These are phyloP conservation scores for Lasioglossum lativentre DNA, from an alignment of 2,888 invertebrate genomes.

Conservation along the genomic window DNA sequence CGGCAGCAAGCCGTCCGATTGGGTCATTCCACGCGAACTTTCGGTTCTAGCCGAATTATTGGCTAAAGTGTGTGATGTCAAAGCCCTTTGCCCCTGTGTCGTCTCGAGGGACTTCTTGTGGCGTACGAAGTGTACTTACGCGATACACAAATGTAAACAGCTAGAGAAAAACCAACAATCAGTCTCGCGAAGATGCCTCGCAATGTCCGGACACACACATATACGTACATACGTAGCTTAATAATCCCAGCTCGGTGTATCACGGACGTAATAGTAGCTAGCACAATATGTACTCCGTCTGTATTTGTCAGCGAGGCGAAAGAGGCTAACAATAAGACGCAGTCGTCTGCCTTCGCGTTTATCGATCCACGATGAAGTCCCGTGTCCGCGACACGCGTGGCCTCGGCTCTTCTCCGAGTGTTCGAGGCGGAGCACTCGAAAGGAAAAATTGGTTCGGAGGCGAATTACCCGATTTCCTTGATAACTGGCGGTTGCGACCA, in stretches of 20 bases:
- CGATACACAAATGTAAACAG: no score
- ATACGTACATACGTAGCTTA: neutral
- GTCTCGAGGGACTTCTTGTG: no score
- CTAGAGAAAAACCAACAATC: neutral
- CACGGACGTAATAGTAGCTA: constrained; percentile 11
- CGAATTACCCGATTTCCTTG: neutral
- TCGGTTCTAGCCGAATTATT: no score
- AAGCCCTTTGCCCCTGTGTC: no score
- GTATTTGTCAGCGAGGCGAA: constrained; percentile 15
- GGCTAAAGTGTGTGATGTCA: no score
- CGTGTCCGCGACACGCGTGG: neutral
- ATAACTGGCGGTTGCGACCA: constrained; percentile 7
- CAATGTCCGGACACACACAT: neutral
- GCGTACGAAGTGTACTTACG: no score
- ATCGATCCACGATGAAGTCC: constrained; percentile 48
- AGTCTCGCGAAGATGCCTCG: neutral
- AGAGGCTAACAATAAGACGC: constrained; percentile 12
- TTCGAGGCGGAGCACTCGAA: neutral
- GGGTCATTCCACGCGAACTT: no score
- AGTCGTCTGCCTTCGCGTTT: constrained; percentile 38
- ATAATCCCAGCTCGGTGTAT: neutral
- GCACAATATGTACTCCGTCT: constrained; percentile 29
- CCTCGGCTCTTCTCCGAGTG: neutral
- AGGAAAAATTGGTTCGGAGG: neutral
- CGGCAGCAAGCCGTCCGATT: no score